Conservation (phyloP, 2,888 invertebrate species). For the Tillus elongatus region DNA sequence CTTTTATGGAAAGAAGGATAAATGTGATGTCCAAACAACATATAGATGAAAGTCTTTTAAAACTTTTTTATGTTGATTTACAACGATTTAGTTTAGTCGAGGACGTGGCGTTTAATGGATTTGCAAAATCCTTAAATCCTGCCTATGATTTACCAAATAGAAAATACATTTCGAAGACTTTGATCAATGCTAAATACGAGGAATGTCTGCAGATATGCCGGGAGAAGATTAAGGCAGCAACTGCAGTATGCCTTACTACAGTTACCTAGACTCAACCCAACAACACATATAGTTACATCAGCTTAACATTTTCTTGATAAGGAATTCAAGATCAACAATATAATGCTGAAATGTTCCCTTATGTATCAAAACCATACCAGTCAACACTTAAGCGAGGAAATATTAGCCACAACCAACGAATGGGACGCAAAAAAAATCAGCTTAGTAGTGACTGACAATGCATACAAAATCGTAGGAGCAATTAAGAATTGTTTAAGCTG, state of each 20-base stretch:
- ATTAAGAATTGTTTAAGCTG: constrained; percentile 10
- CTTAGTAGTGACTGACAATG: constrained; percentile 18
- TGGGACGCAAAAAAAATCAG: constrained; percentile 19
- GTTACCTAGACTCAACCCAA: constrained; percentile 26
- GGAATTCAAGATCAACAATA: constrained; percentile 19
- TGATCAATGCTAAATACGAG: neutral
- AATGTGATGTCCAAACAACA: neutral
- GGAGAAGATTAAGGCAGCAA: constrained; percentile 9
- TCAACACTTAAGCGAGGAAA: constrained; percentile 18
- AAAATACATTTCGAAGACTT: neutral
- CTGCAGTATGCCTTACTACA: constrained; percentile 20
- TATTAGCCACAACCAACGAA: constrained; percentile 14
- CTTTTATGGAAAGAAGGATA: neutral
- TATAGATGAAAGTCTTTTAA: constrained; percentile 21
- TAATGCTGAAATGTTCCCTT: constrained; percentile 17
- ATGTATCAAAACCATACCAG: constrained; percentile 18
- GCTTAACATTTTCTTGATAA: constrained; percentile 19
- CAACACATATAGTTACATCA: constrained; percentile 20
- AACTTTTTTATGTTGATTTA: constrained; percentile 18
- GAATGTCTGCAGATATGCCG: neutral
- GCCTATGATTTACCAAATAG: constrained; percentile 1
- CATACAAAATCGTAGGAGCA: constrained; percentile 16
- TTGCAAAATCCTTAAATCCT: constrained; percentile 7
- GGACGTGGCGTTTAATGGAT: constrained; percentile 20
- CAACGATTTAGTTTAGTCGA: constrained; percentile 23